Evolutionary conservation across 2,797 vertebrate genomes (phyloP).

Genomic region (Anabacerthia variegaticeps): DNA sequence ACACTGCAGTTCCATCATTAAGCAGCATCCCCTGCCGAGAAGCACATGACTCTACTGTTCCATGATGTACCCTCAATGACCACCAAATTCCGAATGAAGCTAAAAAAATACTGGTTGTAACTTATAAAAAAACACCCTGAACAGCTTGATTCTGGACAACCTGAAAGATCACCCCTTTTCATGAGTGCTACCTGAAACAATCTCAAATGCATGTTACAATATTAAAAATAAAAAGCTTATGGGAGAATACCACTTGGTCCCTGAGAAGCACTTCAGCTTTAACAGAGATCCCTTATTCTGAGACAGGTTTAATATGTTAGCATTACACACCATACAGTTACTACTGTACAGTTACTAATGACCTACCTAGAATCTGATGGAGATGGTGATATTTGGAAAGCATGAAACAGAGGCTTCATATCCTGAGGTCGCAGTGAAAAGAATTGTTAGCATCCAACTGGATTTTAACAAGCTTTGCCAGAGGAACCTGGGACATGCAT

Average conservation of each 20-base stretch:
- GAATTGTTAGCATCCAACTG: background rate
- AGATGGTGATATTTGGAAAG: background rate
- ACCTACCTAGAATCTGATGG: background rate
- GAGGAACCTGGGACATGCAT: background rate
- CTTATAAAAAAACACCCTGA: background rate
- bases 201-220: background rate
- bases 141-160: background rate
- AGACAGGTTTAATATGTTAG: background rate
- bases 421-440: background rate
- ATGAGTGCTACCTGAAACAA: background rate
- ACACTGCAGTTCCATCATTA: constrained; percentile 23
- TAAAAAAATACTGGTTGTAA: background rate
- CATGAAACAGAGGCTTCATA: background rate
- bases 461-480: background rate
- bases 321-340: background rate
- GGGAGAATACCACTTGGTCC: background rate
- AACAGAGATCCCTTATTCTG: background rate
- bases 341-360: background rate
- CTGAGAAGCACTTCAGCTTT: background rate
- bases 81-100: background rate
- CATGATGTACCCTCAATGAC: constrained; percentile 1
- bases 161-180: background rate
- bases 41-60: constrained; percentile 20
- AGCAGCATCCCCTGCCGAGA: background rate
- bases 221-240: background rate